Conservation (phyloP, 2,113 vertebrate species). For the Nibea albiflora region DNA sequence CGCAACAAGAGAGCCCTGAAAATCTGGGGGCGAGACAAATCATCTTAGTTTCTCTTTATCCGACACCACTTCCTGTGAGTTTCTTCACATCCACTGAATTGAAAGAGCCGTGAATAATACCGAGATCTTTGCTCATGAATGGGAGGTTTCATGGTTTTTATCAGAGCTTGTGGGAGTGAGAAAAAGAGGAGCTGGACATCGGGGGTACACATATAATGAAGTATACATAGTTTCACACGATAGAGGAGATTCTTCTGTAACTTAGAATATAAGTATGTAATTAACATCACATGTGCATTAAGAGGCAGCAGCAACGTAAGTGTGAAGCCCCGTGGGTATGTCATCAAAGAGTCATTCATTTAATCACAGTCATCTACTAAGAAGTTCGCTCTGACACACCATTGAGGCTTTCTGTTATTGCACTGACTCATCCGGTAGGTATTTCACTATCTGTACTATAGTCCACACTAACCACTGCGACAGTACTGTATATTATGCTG, state of each 20-base stretch:
- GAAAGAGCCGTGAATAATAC: slow-evolving; percentile 30
- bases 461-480: slow-evolving; percentile 24
- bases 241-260: not conserved
- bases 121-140: slow-evolving; percentile 34
- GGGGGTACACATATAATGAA: slow-evolving; percentile 33
- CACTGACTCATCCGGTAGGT: slow-evolving; percentile 60
- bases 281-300: not conserved
- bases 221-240: slow-evolving; percentile 16
- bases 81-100: slow-evolving; percentile 19
- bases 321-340: not conserved
- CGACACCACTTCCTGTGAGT: slow-evolving; percentile 47
- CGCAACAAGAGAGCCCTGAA: not conserved
- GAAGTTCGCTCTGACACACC: slow-evolving; percentile 48
- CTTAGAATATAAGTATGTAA: not conserved
- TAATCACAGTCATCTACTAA: slow-evolving; percentile 38
- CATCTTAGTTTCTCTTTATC: slow-evolving; percentile 10
- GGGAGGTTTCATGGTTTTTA: slow-evolving; percentile 26
- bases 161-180: not conserved
- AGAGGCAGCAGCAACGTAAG: not conserved
- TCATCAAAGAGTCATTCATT: not conserved
- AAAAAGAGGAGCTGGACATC: not conserved
- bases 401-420: slow-evolving; percentile 19
- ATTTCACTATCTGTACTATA: slow-evolving; percentile 48
- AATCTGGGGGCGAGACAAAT: slow-evolving; percentile 6
- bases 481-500: slow-evolving; percentile 53